Conservation (phyloP, 2,797 vertebrate genomes). For the Coregonus ussuriensis region DNA sequence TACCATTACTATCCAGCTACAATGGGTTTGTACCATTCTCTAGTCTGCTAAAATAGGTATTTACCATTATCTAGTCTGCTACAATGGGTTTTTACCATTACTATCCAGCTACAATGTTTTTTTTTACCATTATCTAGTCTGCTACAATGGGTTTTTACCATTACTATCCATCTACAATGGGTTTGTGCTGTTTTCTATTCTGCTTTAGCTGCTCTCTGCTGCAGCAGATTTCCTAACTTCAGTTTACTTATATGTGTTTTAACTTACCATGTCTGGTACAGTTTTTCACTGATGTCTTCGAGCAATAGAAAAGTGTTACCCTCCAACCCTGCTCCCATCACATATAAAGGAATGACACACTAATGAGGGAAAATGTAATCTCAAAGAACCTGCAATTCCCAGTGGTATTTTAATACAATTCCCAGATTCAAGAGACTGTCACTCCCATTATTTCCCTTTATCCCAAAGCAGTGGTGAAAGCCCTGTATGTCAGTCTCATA, state of each 20-base stretch:
- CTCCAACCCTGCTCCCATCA: neutral
- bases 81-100: too few species aligned
- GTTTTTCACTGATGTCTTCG: neutral
- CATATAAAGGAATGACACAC: too few species aligned
- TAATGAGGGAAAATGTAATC: too few species aligned
- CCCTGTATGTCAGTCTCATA: conserved; percentile 51
- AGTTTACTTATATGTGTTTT: neutral
- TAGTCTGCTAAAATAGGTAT: too few species aligned
- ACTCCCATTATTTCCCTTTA: conserved; percentile 6
- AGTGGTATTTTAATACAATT: neutral
- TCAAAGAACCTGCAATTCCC: neutral
- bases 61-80: too few species aligned
- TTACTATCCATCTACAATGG: neutral
- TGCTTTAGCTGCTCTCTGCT: neutral
- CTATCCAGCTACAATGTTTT: too few species aligned
- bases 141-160: too few species aligned
- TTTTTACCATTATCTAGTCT: too few species aligned
- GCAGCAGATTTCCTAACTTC: neutral
- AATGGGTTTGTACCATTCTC: too few species aligned
- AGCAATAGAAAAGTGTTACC: neutral
- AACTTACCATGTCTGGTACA: neutral
- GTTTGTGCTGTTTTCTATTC: neutral
- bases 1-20: too few species aligned
- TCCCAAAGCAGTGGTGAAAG: conserved; percentile 22
- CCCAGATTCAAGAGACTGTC: neutral